phyloP scores from a whole-genome alignment of 2,888 invertebrate species.

The Agrochola litura region DNA sequence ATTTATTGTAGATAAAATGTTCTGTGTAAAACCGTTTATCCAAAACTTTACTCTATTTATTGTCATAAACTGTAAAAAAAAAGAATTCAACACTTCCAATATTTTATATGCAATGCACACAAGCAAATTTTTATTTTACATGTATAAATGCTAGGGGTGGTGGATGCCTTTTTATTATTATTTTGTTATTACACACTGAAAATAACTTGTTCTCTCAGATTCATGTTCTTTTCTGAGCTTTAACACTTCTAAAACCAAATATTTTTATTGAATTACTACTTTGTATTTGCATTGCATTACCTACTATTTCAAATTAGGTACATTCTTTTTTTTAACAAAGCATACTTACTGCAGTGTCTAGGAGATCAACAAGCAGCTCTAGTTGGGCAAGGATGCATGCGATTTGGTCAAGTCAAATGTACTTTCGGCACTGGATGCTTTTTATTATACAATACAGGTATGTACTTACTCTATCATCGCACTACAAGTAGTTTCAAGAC shows the following conservation, averaged over 20 bases:
- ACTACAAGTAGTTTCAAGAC: not conserved
- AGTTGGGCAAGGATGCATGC: conserved; percentile 97
- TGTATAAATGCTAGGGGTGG: not conserved
- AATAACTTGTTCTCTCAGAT: not conserved
- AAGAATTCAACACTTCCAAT: not conserved
- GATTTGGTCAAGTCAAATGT: conserved; percentile 97
- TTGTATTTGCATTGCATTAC: not conserved
- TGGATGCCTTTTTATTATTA: not conserved
- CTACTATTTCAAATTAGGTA: not conserved
- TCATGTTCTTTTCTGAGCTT: not conserved
- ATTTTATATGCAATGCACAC: not conserved
- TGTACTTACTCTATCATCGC: not conserved
- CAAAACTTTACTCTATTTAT: not conserved
- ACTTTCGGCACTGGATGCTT: conserved; percentile 99
- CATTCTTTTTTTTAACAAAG: not conserved
- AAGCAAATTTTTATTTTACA: not conserved
- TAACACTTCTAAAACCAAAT: not conserved
- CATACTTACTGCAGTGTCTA: conserved; percentile 92
- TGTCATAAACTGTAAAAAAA: not conserved
- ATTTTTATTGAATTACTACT: conserved; percentile 1
- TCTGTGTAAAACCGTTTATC: not conserved
- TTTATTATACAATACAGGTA: conserved; percentile 97
- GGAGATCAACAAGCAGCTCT: conserved; percentile 99
- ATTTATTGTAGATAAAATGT: not conserved
- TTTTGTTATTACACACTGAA: not conserved